These are phyloP conservation scores for Oscheius sp. DNA, from an alignment of 2,888 invertebrate genomes.

Conservation along the genomic window DNA sequence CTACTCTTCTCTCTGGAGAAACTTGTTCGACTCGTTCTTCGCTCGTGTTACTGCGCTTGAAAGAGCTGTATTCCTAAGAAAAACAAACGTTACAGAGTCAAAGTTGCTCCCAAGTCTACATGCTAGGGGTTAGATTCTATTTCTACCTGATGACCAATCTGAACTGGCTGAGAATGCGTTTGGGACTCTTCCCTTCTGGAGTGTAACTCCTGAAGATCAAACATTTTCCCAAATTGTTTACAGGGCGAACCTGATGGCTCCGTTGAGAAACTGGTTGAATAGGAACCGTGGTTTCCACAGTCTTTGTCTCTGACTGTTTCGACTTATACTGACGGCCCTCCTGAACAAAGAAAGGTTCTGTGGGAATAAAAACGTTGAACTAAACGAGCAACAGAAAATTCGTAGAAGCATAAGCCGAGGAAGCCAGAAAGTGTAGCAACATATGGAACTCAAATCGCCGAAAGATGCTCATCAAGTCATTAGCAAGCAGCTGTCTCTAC, in stretches of 20 bases:
- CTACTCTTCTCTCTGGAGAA: background rate
- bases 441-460: no score
- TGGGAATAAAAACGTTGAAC: no score
- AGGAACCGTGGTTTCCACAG: background rate
- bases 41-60: background rate
- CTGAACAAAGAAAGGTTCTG: no score
- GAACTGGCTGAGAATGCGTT: background rate
- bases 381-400: no score
- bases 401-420: no score
- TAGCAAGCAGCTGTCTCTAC: slow-evolving; percentile 3
- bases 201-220: background rate
- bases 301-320: background rate
- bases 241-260: background rate
- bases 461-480: background rate
- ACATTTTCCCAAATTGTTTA: background rate
- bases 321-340: no score
- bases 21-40: slow-evolving; percentile 10
- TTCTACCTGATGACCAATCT: slow-evolving; percentile 4
- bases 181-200: background rate
- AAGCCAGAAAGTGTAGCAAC: no score
- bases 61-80: slow-evolving; percentile 24
- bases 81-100: background rate
- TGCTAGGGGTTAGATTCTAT: background rate
- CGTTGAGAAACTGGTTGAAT: background rate
- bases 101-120: background rate